Evolutionary conservation across 2,888 invertebrate genomes (phyloP).

Genomic region (Hemicrepidius hirtus): DNA sequence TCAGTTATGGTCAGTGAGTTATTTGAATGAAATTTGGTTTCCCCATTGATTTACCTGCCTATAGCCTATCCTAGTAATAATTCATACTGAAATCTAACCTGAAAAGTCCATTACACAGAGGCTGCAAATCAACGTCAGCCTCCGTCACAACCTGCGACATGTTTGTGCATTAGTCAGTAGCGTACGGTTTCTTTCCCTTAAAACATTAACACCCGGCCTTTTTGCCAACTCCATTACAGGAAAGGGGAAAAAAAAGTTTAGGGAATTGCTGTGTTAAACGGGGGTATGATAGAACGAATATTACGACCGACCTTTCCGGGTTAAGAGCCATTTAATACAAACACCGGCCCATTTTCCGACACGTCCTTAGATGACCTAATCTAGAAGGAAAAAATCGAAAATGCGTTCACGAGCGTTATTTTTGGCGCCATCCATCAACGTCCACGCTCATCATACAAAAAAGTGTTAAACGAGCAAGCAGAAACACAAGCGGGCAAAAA

Average conservation of each 20-base stretch:
- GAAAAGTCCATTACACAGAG: constrained; percentile 53
- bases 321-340: constrained; percentile 25
- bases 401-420: constrained; percentile 24
- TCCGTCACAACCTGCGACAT: constrained; percentile 45
- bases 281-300: constrained; percentile 8
- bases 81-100: constrained; percentile 53
- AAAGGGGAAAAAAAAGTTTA: not conserved
- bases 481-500: constrained; percentile 36
- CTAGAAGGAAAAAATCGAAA: constrained; percentile 25
- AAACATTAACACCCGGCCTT: constrained; percentile 23
- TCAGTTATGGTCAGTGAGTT: not conserved
- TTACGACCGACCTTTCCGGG: not conserved
- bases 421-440: constrained; percentile 40
- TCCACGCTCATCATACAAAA: constrained; percentile 31
- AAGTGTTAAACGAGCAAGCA: constrained; percentile 23
- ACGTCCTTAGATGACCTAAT: constrained; percentile 21
- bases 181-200: constrained; percentile 18
- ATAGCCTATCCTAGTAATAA: constrained; percentile 38
- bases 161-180: constrained; percentile 46
- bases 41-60: constrained; percentile 39
- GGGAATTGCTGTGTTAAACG: not conserved
- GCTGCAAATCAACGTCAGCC: constrained; percentile 51
- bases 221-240: not conserved
- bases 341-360: constrained; percentile 24
- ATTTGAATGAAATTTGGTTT: too few relatives aligned